Evolutionary conservation across 2,797 vertebrate species (phyloP), one percentile per base, ranked within the genome.

Genomic region (Sebastes flavidus): DNA sequence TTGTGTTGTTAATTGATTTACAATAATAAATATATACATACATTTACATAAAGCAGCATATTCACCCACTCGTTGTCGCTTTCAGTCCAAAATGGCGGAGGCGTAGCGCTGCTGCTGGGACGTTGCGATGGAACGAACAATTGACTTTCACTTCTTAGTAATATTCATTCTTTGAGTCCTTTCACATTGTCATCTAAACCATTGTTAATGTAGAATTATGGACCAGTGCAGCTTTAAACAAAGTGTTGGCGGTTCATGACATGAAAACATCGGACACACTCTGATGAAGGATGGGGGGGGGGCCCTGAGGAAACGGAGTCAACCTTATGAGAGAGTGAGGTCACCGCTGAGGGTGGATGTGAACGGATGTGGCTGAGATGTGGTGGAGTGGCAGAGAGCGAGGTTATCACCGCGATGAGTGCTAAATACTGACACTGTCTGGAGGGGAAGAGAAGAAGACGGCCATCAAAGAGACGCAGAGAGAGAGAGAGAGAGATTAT

Each of bases 321-420:
- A 2, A 60, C 52, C 14, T 62, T 58, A 46, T 49, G 66, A 76
- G 59, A 38, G 29, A 55, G 36, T 91, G 84, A 93, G 75, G 77
- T 92, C 88, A 92, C 36, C 38, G 4, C 36, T 18, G 46, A 83
- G 75, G 36, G 32, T 49, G 75, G 87, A 92, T 78, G 86, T 80
- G 87, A 90, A 76, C 25, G 69, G 81, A 90, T 84, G 86, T 84
- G 81, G 74, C 78, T 72, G 81, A 91, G 88, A 83, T 84, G 85
- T 70, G 86, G 83, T 85, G 72, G 89, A 93, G 92, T 92, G 91
- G 76, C 76, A 78, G 80, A 73, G 82, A 88, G 83, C 65, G 22
- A 76, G 90, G 91, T 95, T 96, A 95, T 96, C 95, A n/a, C 54
- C 6, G 86, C 11, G 88, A 88, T 90, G 93, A 95, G 93, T 93